phyloP scores from a whole-genome alignment of 1,140 invertebrate genomes.

The Brachionus paranguensis region DNA sequence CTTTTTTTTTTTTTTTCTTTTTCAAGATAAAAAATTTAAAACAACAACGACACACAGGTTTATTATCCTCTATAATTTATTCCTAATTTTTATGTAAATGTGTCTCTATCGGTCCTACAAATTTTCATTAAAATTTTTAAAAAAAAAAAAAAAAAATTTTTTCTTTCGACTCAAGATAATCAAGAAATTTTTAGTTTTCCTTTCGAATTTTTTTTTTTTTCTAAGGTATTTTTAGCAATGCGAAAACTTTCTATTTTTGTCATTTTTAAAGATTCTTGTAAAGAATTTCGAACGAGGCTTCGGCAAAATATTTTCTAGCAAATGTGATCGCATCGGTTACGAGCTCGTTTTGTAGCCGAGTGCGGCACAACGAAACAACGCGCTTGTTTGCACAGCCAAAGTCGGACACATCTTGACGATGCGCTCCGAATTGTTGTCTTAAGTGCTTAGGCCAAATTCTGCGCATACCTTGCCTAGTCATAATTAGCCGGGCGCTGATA shows the following conservation, averaged over 20 bases:
- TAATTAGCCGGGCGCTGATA: background rate
- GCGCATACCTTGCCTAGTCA: background rate
- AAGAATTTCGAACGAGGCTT: background rate
- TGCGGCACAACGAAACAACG: background rate
- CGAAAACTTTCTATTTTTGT: slow-evolving; percentile 24
- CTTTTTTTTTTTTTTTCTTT: background rate
- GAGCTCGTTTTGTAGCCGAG: background rate
- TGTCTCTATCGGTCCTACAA: slow-evolving; percentile 14
- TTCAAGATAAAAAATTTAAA: background rate
- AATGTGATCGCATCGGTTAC: background rate
- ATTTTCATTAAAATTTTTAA: slow-evolving; percentile 28
- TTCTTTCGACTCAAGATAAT: background rate
- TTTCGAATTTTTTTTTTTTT: background rate
- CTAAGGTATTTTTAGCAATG: slow-evolving; percentile 20
- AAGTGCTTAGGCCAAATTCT: background rate
- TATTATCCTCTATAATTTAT: slow-evolving; percentile 33
- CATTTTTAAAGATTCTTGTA: slow-evolving; percentile 27
- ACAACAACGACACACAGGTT: background rate
- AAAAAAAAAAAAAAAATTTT: background rate
- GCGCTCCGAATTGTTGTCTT: background rate
- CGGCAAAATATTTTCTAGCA: background rate
- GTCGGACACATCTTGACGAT: background rate
- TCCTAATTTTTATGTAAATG: slow-evolving; percentile 34
- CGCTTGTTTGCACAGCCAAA: background rate
- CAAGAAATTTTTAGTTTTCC: slow-evolving; percentile 15